Conservation (phyloP, 2,113 vertebrate species). For the Hymenochirus boettgeri region DNA sequence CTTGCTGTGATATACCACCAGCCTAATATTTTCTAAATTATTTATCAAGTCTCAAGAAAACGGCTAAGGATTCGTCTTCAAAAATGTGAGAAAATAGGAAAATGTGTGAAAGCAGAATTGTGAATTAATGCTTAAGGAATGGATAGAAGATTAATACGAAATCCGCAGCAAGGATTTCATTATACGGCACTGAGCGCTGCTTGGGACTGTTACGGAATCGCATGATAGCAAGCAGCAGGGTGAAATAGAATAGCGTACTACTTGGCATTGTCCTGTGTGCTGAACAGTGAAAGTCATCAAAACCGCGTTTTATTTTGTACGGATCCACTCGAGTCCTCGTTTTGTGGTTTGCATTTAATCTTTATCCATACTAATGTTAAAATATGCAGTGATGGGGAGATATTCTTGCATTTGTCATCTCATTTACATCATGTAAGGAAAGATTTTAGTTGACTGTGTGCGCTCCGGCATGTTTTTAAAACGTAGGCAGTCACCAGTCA, state of each 20-base stretch:
- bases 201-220: not conserved
- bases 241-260: not conserved
- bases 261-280: no score
- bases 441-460: no score
- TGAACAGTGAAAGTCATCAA: no score
- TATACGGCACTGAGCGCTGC: not conserved
- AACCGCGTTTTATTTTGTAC: no score
- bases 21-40: not conserved
- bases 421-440: no score
- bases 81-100: not conserved
- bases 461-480: no score
- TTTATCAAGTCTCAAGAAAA: not conserved
- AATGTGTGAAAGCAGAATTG: not conserved
- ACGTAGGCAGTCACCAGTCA: no score
- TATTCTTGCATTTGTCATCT: no score
- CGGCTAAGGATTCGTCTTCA: not conserved
- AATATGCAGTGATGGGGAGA: no score
- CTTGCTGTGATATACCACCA: not conserved
- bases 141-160: slow-evolving; percentile 1
- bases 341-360: no score
- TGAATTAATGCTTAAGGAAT: slow-evolving; percentile 1
- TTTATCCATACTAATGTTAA: no score
- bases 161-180: not conserved
- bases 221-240: not conserved
- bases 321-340: no score